phyloP scores from a whole-genome alignment of 2,113 vertebrate species.

The Hystrix cristata region DNA sequence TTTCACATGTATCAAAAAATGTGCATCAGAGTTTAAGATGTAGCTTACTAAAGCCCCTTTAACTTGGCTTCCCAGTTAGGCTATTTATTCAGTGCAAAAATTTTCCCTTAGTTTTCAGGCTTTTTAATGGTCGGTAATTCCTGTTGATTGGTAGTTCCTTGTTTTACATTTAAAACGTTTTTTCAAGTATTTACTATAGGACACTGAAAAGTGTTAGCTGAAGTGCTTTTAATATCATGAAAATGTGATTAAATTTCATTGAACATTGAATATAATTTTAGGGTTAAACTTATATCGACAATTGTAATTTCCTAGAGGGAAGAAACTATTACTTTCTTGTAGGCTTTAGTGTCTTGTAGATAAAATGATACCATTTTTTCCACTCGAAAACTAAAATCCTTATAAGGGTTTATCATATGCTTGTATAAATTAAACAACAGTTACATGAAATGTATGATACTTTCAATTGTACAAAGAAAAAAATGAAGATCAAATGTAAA shows the following conservation, averaged over 20 bases:
- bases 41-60: background rate
- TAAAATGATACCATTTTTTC: background rate
- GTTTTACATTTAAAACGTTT: slow-evolving; percentile 33
- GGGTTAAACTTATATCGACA: slow-evolving; percentile 22
- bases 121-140: background rate
- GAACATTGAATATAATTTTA: background rate
- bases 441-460: background rate
- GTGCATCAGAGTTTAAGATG: background rate
- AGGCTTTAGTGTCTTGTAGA: background rate
- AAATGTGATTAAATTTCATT: background rate
- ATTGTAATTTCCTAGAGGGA: background rate
- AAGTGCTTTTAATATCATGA: background rate
- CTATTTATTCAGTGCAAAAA: background rate
- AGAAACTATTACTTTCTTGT: background rate
- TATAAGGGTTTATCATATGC: slow-evolving; percentile 1
- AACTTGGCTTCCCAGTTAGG: background rate
- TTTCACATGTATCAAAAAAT: background rate
- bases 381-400: background rate
- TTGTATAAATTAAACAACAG: slow-evolving; percentile 20
- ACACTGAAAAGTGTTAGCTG: background rate
- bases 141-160: background rate
- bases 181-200: background rate
- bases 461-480: slow-evolving; percentile 44
- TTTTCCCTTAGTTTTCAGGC: background rate
- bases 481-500: slow-evolving; percentile 12